Base-by-base conservation (phyloP, 1,140 invertebrate species). In the Zaprionus taronus region DNA sequence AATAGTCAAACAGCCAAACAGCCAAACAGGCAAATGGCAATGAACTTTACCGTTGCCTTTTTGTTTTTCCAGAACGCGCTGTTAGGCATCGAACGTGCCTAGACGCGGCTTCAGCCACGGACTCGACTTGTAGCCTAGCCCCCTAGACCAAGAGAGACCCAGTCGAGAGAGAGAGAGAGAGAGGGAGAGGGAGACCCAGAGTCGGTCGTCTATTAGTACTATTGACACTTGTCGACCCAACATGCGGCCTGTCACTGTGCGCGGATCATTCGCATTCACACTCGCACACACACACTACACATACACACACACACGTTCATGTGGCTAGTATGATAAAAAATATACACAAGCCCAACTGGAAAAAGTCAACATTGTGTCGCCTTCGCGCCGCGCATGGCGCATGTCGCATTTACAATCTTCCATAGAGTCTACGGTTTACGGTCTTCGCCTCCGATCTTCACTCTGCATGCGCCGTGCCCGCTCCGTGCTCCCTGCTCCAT, bases 171-270 rank as follows among this genome's bases (percentile, higher is more conserved):
- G 28, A 11, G 9, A 31, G 31, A 11, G 31, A 34, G 28, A 9
- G 31, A 34, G 31, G 3, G 31, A 31, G 28, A 34, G 28, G 4
- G 14, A 65, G 28, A 53, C 31, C 44, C 47, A 36, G 34, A 55
- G 60, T 69, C 73, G 68, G 26, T 72, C 78, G 72, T 84, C 84
- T 89, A 89, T 89, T 89, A 89, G 84, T 89, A 89, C 84, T 89
- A 89, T 89, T 89, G 84, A 89, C 84, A 89, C 84, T 89, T 89
- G 84, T 79, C 84, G 84, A 89, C 84, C 84, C 85, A 79, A 86
- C 82, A 86, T 82, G 83, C 80, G 80, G 83, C 83, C 83, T 87
- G 83, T 86, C 83, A 87, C 83, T 79, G 71, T 62, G 41, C 47
- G 74, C 84, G 81, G 81, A 87, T 90, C 84, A 79, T 65, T 84